Conservation (phyloP, 2,113 vertebrate species). For the Crotalus viridis region DNA sequence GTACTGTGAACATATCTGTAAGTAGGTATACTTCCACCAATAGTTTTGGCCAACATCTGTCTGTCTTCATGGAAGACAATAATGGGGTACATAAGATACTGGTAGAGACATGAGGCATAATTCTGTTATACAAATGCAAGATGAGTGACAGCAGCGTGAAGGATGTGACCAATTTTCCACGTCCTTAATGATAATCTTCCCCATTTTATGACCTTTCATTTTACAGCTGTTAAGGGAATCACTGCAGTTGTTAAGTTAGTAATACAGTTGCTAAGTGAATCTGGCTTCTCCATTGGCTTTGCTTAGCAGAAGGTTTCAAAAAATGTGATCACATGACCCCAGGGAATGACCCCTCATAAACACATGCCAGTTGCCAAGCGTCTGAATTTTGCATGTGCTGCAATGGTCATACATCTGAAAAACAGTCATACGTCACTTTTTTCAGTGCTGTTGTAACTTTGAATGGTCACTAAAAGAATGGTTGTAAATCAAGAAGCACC, state of each 20-base stretch:
- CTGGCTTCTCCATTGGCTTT: neutral
- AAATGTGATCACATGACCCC: neutral
- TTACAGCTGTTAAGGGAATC: too few relatives aligned
- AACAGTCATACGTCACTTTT: neutral
- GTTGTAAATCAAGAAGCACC: neutral
- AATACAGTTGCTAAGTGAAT: neutral
- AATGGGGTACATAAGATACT: neutral
- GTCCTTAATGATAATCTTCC: neutral
- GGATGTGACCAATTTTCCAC: neutral
- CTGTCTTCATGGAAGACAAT: neutral
- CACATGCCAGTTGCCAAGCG: neutral
- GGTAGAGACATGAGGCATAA: neutral
- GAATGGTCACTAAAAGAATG: neutral
- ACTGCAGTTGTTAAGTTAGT: neutral
- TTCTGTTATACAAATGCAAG: neutral
- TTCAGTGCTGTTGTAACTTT: neutral
- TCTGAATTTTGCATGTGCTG: neutral
- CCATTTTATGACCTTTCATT: too few relatives aligned
- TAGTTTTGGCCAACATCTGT: neutral
- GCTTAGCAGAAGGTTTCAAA: neutral
- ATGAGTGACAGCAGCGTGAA: neutral
- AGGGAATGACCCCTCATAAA: neutral
- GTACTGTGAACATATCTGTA: neutral
- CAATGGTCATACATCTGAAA: neutral
- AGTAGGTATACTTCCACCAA: neutral